Evolutionary conservation across 2,113 vertebrate species (phyloP).

Genomic region (Phocoena phocoena): DNA sequence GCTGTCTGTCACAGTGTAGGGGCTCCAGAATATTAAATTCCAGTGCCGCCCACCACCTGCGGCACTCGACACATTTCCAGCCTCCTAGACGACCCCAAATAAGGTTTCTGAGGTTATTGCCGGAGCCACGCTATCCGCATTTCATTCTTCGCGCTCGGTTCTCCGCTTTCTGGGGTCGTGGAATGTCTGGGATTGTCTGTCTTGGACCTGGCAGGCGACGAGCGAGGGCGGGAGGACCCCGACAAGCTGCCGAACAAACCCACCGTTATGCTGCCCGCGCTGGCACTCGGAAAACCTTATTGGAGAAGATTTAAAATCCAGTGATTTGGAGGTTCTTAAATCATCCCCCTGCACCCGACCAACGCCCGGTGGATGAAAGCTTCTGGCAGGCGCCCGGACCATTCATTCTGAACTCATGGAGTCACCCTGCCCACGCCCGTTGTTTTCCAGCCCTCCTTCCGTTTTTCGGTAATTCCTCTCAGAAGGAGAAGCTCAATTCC

Average conservation of each 20-base stretch:
- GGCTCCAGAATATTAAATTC: neutral
- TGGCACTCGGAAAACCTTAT: neutral
- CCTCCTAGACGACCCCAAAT: neutral
- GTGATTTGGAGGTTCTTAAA: neutral
- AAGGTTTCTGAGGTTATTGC: neutral
- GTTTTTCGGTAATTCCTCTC: neutral
- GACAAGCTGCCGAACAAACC: neutral
- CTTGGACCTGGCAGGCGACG: neutral
- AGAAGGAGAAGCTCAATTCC: rapidly evolving
- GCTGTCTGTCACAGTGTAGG: neutral
- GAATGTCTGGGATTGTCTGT: neutral
- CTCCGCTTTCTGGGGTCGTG: neutral
- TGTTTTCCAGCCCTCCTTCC: neutral
- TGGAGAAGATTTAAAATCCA: neutral
- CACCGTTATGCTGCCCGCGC: neutral
- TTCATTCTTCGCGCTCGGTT: neutral
- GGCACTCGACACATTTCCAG: neutral
- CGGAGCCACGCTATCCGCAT: neutral
- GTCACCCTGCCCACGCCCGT: neutral
- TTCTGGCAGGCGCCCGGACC: neutral
- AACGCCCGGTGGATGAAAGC: neutral
- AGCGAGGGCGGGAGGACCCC: neutral
- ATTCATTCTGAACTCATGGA: neutral
- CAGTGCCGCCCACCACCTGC: neutral
- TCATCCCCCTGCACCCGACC: rapidly evolving